Base-by-base conservation (phyloP, 1,140 invertebrate species). In the Akabosia matsudoensis region DNA sequence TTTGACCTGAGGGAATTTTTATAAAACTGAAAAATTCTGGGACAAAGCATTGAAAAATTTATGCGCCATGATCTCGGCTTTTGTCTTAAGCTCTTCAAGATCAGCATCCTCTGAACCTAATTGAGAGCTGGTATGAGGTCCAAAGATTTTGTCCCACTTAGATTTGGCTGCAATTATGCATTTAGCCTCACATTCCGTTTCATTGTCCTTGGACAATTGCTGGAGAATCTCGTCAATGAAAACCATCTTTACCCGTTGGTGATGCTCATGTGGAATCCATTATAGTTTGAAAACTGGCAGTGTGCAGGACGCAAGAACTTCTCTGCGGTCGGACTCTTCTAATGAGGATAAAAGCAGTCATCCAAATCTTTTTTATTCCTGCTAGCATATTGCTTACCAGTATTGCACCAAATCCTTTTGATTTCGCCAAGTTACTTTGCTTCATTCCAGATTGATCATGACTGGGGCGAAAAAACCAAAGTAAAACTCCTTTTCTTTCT, bases 401-500 rank as follows among this genome's bases (percentile, higher is more conserved):
- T 45, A 18, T 10, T 45, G 7, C 7, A 10, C 7, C 37, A 45
- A 45, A 45, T 45, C 37, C 37, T 10, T 45, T 45, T 45, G 18
- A 10, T 45, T 7, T 45, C 18, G 37, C 18, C 37, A 45, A 45
- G 37, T 18, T 45, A 45, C 7, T 18, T 10, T 71, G 28, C n/a
- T 70, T 54, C 18, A 51, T 70, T 37, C 10, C 14, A 24, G n/a
- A 4, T 28, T 13, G 31, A 71, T 14, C 2, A 76, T 16, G n/a
- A 52, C 37, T 14, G 74, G 74, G 10, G 33, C 31, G 14, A 45
- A 24, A 24, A 26, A 71, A 13, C 64, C 64, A 52, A 76, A 71
- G 33, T 76, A 76, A 4, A 76, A 16, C 24, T 10, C 1, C 13
- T 72, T 71, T n/a, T 76, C 74, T 28, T 54, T 54, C 31, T 76